These are phyloP conservation scores for Oreochromis tanganicae DNA, from an alignment of 2,113 vertebrate genomes.

Conservation along the genomic window DNA sequence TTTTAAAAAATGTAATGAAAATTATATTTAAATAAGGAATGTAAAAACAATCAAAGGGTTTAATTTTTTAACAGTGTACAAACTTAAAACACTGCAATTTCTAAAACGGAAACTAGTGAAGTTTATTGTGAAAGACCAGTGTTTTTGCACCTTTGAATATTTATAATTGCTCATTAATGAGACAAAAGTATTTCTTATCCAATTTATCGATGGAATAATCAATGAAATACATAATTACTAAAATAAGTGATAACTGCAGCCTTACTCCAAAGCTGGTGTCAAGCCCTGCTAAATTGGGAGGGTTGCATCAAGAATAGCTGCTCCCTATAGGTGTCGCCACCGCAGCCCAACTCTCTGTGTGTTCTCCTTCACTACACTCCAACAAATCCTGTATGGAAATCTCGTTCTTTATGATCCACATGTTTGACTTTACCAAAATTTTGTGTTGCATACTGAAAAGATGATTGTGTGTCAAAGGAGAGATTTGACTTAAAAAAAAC, in stretches of 20 bases:
- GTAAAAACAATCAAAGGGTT: too few species aligned
- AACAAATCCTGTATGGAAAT: neutral
- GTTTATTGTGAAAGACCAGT: too few species aligned
- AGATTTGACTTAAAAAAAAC: neutral
- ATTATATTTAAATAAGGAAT: too few species aligned
- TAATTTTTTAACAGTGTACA: neutral
- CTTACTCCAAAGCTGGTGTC: neutral
- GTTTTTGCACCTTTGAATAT: neutral
- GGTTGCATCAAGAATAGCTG: neutral
- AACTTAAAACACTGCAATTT: neutral
- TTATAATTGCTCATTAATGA: neutral
- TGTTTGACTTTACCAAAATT: neutral
- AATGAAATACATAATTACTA: neutral
- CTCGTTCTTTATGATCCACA: neutral
- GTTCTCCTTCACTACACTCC: neutral
- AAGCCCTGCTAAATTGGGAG: neutral
- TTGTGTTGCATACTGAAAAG: neutral
- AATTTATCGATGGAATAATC: neutral
- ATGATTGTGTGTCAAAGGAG: neutral
- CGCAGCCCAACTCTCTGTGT: neutral
- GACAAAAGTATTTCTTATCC: neutral
- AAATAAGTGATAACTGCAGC: neutral
- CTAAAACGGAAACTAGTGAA: neutral
- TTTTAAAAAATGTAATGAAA: too few species aligned
- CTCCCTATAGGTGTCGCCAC: neutral